Evolutionary conservation across 2,797 vertebrate genomes (phyloP), one percentile per base, ranked within the genome.

Genomic region (Galagoides demidoff): DNA sequence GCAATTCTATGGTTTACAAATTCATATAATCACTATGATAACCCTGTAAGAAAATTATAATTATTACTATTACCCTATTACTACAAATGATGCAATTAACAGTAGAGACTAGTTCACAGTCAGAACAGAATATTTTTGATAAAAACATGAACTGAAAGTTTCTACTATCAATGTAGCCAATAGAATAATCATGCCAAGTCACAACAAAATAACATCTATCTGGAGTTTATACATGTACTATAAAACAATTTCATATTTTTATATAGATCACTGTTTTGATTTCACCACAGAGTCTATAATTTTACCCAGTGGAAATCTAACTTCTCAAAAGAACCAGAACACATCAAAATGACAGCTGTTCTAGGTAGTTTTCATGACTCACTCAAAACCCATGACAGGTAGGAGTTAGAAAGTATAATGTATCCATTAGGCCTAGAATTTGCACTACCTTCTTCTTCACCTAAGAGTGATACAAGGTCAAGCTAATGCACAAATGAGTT

Each of bases 261-360:
- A 43, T 29, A 74, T 25, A 34, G 23, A 76, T 76, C 70, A n/a
- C 16, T 89, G 73, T 87, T 96, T 93, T 71, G 61, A 87, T 92
- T 96, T 77, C 43, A 95, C 29, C 43, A 61, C 8, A n/a, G 23
- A 89, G 90, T 63, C 34, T 90, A 57, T 92, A 85, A 94, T 84
- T 97, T 96, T 81, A 52, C 45, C 93, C 70, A 83, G 16, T 86
- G 59, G 91, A 94, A 96, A 95, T 70, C 59, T 68, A 95, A 84
- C 88, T 78, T 84, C 83, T 73, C 70, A 68, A 59, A 94, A 95
- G 59, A 94, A 85, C 31, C 8, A 27, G 59, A 89, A 79, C 64
- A 73, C 43, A 86, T 89, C 85, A 79, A 81, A 96, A 86, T 52
- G 83, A 94, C 82, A 94, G 83, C 68, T 86, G 71, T 82, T 90